Evolutionary conservation across 2,797 vertebrate species (phyloP), one percentile per base, ranked within the genome.

Genomic region (Coregonus suidteri): DNA sequence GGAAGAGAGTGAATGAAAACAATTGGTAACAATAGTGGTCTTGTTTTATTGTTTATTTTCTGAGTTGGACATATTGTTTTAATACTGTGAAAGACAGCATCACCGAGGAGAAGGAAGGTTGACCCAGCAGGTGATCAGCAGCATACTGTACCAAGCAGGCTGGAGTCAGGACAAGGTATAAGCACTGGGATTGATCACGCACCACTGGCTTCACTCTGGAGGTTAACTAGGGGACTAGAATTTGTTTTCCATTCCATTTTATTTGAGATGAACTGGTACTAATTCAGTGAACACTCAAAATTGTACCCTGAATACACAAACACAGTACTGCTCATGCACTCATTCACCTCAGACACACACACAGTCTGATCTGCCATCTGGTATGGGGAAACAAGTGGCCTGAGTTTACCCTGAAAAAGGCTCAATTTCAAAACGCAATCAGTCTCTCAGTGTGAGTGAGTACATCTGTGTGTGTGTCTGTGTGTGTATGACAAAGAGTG

Each of bases 41-140:
- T 66, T 76, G 78, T 88, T 91, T 87, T 84, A 86, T 82, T 83
- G 75, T 83, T 75, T 76, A 81, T 80, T 54, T 67, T 47, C 71
- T 74, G 78, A 86, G 75, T 25, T 25, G 59, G 59, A 74, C 71
- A 74, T 79, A 86, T 85, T 37, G 77, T 87, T 89, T 81, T 74
- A 80, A 83, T 78, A 80, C 69, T 37, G 77, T 56, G 67, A 34
- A 35, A 62, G 59, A 79, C 11, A 9, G 75, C 34, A 11, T 0
- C 35, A 75, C 6, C 1, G 76, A 78, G 47, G 76, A 65, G 3
- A 51, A 51, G 20, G 67, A 14, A 34, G 6, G 14, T 16, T 68
- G 34, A 14, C 6, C 13, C 15, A 68, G 66, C 34, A 18, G 31
- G 4, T 67, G 31, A 67, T 67, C 0, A 35, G 35, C 11, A 4